phyloP scores from a whole-genome alignment of 2,888 invertebrate genomes.

The Mesorhabditis sp. region DNA sequence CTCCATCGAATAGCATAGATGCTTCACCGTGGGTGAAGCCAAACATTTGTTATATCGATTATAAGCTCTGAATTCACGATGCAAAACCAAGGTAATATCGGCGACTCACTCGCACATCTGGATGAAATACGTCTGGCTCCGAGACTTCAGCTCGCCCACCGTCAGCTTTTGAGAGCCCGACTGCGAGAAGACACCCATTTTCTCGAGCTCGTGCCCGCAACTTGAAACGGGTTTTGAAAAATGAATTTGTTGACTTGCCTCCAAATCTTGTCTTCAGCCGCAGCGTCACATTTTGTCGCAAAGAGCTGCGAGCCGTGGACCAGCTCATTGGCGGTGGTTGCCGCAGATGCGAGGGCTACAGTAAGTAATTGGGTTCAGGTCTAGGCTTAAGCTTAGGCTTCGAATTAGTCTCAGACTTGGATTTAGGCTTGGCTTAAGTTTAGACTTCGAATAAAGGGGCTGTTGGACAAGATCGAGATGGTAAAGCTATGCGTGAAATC shows the following conservation, averaged over 20 bases:
- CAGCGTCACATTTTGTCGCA: constrained; percentile 12
- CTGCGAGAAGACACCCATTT: constrained; percentile 30
- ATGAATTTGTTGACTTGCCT: background rate
- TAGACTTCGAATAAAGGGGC: too few relatives aligned
- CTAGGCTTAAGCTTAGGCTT: too few relatives aligned
- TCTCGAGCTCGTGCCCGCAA: constrained; percentile 25
- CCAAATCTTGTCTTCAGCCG: constrained; percentile 28
- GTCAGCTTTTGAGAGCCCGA: constrained; percentile 20
- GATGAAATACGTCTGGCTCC: constrained; percentile 29
- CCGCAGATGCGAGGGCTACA: background rate
- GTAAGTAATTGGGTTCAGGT: too few relatives aligned
- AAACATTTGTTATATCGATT: constrained; percentile 37
- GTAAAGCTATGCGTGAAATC: too few relatives aligned
- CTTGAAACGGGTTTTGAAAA: background rate
- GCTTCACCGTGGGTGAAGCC: constrained; percentile 33
- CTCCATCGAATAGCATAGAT: constrained; percentile 33
- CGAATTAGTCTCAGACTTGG: too few relatives aligned
- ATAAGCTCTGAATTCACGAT: constrained; percentile 32
- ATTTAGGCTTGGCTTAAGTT: too few relatives aligned
- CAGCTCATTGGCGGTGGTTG: background rate
- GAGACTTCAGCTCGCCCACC: constrained; percentile 30
- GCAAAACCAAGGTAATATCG: background rate
- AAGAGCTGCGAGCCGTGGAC: constrained; percentile 1
- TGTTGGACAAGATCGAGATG: too few relatives aligned
- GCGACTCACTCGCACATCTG: constrained; percentile 36